Conservation (phyloP, 2,113 vertebrate genomes). For the Speoplatyrhinus poulsoni region DNA sequence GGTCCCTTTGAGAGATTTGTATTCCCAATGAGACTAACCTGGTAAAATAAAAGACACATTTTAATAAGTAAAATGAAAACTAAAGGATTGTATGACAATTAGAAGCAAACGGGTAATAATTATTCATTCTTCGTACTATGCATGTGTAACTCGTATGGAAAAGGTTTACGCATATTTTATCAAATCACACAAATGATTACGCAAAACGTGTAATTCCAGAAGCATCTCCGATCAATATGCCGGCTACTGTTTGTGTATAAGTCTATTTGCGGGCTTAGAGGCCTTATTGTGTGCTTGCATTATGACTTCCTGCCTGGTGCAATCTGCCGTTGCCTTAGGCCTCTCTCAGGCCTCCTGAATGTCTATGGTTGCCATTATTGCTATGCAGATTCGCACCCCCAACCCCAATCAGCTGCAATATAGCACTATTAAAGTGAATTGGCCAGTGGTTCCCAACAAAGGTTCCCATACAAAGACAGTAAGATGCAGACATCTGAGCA, state of each 20-base stretch:
- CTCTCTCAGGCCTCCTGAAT: constrained; percentile 18
- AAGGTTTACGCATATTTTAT: too few relatives aligned
- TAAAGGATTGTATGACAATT: too few relatives aligned
- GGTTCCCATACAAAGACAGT: background rate
- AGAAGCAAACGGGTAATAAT: too few relatives aligned
- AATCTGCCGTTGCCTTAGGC: constrained; percentile 25
- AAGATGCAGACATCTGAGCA: background rate
- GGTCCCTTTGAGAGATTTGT: too few relatives aligned
- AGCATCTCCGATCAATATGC: too few relatives aligned
- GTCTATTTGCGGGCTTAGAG: background rate
- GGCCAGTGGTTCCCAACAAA: constrained; percentile 9
- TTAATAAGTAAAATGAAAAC: too few relatives aligned
- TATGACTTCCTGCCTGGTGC: constrained; percentile 50
- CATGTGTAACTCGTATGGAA: background rate
- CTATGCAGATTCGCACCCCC: constrained; percentile 26
- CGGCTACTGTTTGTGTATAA: too few relatives aligned
- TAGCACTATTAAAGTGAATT: constrained; percentile 40
- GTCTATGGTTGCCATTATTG: constrained; percentile 46
- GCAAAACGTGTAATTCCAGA: too few relatives aligned
- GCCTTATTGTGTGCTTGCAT: background rate
- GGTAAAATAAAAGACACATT: too few relatives aligned
- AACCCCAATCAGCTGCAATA: constrained; percentile 30
- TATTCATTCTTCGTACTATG: background rate
- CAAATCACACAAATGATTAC: too few relatives aligned
- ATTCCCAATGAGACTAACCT: too few relatives aligned